Percentiles rank a stretch among this genome's conserved stretches.
phyloP scores from a whole-genome alignment of 2,113 vertebrate genomes.

The Pontoporia blainvillei region DNA sequence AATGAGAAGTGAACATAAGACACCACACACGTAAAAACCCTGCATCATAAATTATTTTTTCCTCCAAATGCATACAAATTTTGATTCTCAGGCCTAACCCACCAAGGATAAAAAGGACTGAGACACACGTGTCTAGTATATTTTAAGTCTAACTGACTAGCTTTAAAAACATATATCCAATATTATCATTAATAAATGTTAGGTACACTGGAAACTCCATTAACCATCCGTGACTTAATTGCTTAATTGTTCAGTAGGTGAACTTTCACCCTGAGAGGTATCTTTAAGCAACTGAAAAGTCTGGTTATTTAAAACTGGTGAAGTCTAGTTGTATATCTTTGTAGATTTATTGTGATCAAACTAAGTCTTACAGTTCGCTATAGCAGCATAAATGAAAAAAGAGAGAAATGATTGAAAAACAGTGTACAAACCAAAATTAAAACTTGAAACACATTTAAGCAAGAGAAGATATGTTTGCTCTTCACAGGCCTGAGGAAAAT shows the following conservation, averaged over 20 bases:
- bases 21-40: not conserved
- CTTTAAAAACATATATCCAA: conserved; percentile 47
- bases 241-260: conserved; percentile 29
- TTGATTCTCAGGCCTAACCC: not conserved
- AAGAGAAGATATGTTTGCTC: not conserved
- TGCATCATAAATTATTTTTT: conserved; percentile 16
- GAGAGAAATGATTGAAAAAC: not conserved
- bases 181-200: conserved; percentile 50
- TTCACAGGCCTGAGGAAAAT: not conserved
- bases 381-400: not conserved
- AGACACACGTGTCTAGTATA: not conserved
- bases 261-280: conserved; percentile 16
- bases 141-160: conserved; percentile 34
- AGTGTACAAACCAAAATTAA: not conserved
- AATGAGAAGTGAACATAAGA: not conserved
- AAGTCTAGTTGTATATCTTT: conserved; percentile 4
- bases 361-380: not conserved
- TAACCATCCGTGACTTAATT: conserved; percentile 44
- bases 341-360: conserved; percentile 27
- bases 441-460: not conserved
- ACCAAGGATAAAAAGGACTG: not conserved
- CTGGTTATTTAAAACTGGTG: conserved; percentile 31
- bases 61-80: not conserved
- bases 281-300: conserved; percentile 14
- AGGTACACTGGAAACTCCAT: conserved; percentile 28